These are phyloP conservation scores for Leucophenga montana DNA, from an alignment of 2,888 invertebrate genomes.

Conservation along the genomic window DNA sequence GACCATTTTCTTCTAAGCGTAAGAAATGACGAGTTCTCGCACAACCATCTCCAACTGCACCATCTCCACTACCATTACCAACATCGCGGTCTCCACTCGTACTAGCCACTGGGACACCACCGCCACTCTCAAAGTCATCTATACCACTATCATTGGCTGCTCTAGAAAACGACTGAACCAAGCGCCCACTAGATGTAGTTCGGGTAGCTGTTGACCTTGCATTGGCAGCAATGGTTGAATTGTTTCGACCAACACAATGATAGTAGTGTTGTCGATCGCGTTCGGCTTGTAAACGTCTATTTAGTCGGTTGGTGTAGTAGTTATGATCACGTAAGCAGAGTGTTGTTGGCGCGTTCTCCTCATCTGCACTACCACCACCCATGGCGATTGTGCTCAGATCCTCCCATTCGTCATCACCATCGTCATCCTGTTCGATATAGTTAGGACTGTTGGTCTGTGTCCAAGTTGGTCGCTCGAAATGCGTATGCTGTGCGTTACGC, in stretches of 20 bases:
- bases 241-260: conserved; percentile 12
- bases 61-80: not conserved
- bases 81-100: not conserved
- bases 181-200: conserved; percentile 16
- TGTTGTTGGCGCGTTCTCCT: not conserved
- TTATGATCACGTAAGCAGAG: conserved; percentile 22
- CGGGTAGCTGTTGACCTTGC: conserved; percentile 9
- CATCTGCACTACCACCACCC: conserved; percentile 4
- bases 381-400: conserved; percentile 45
- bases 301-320: conserved; percentile 10
- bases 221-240: conserved; percentile 18
- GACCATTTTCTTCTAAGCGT: not conserved
- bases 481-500: conserved; percentile 21
- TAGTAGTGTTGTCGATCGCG: conserved; percentile 11
- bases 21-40: not conserved
- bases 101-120: not conserved
- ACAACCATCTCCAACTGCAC: not conserved
- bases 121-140: not conserved
- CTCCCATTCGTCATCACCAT: conserved; percentile 61
- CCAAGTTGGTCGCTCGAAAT: conserved; percentile 28
- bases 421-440: conserved; percentile 41
- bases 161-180: conserved; percentile 8
- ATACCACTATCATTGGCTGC: conserved; percentile 2
- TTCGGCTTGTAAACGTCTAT: not conserved
- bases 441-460: not conserved